A percentile compares a stretch with the other conserved stretches of the same genome.
These are phyloP conservation scores for Eubucco bourcierii DNA, from an alignment of 2,113 vertebrate species.

Conservation along the genomic window DNA sequence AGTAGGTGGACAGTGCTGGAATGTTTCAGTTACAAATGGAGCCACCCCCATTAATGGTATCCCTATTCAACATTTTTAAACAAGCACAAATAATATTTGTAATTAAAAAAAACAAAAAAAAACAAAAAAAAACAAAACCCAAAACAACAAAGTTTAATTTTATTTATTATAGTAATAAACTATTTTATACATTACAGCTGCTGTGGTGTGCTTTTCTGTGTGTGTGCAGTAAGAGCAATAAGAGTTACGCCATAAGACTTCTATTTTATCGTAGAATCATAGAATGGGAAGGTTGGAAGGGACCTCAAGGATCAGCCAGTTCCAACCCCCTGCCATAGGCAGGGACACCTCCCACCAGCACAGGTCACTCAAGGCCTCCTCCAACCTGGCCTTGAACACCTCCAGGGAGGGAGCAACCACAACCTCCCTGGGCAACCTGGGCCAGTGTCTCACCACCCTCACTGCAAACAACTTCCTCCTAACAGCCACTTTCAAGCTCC, in stretches of 20 bases:
- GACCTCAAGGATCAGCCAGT: no score
- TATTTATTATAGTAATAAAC: conserved; percentile 95
- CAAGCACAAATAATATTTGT: conserved; percentile 96
- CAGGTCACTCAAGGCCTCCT: no score
- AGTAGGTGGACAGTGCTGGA: conserved; percentile 65
- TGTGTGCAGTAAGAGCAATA: neutral
- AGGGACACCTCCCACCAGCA: no score
- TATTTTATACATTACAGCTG: conserved; percentile 89
- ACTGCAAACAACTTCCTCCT: no score
- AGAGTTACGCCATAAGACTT: neutral
- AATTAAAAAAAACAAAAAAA: conserved; percentile 86
- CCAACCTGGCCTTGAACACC: no score
- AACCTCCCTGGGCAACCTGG: no score
- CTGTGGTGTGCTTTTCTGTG: conserved; percentile 21
- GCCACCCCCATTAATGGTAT: conserved; percentile 73
- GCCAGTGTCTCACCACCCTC: no score
- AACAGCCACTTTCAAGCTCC: no score
- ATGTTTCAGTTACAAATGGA: conserved; percentile 66
- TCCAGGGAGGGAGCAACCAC: no score
- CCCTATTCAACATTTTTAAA: conserved; percentile 86
- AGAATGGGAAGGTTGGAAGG: no score
- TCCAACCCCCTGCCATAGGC: no score
- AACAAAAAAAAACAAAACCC: conserved; percentile 71
- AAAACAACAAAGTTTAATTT: conserved; percentile 79
- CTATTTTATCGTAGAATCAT: neutral